phyloP scores from a whole-genome alignment of 2,797 vertebrate genomes.

The Potorous gilbertii region DNA sequence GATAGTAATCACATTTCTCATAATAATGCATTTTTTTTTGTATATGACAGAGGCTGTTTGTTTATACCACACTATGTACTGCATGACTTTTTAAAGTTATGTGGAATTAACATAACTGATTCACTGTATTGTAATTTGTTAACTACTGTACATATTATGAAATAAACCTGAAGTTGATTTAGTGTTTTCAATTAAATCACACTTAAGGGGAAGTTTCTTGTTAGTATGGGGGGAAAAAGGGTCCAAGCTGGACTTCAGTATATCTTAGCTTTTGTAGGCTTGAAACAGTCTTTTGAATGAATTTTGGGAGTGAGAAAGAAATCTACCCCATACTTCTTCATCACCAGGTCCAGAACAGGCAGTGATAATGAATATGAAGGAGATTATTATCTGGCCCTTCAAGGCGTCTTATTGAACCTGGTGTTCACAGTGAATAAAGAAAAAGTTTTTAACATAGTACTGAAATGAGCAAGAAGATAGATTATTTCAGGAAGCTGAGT shows the following conservation, averaged over 20 bases:
- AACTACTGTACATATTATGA: constrained; percentile 87
- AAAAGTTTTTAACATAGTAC: not conserved
- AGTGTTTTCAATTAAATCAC: constrained; percentile 85
- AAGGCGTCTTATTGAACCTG: constrained; percentile 4
- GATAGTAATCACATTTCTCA: constrained; percentile 72
- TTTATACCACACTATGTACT: constrained; percentile 81
- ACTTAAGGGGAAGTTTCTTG: constrained; percentile 77
- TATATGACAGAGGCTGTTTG: constrained; percentile 80
- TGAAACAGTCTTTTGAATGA: constrained; percentile 29
- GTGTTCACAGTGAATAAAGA: constrained; percentile 25
- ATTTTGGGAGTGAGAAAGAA: constrained; percentile 52
- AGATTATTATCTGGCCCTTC: constrained; percentile 15
- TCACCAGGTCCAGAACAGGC: not conserved
- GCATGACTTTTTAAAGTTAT: constrained; percentile 82
- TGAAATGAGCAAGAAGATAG: constrained; percentile 12
- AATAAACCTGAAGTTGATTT: constrained; percentile 85
- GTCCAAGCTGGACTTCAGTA: not conserved
- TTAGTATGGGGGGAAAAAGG: constrained; percentile 62
- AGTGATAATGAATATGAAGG: constrained; percentile 25
- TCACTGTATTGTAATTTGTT: constrained; percentile 85
- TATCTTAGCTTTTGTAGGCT: constrained; percentile 37
- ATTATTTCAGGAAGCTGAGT: constrained; percentile 10
- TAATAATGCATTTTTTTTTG: constrained; percentile 75
- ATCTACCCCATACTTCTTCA: not conserved
- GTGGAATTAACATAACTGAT: constrained; percentile 83